Evolutionary conservation across 2,113 vertebrate species (phyloP).

Genomic region (Aviceda subcristata): DNA sequence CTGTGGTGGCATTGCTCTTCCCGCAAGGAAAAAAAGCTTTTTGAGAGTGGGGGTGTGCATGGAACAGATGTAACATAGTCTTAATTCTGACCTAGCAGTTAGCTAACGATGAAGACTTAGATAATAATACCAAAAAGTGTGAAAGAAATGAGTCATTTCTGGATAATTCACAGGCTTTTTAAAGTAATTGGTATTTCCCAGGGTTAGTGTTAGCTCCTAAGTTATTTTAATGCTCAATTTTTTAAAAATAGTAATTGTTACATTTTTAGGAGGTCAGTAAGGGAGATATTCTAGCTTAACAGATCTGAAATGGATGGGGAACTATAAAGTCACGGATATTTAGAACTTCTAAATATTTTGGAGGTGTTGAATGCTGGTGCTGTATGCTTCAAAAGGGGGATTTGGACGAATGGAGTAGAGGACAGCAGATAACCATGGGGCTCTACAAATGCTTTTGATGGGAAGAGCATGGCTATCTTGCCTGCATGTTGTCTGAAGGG

Average conservation of each 20-base stretch:
- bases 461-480: not conserved
- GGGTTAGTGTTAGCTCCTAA: not conserved
- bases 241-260: not conserved
- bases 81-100: not conserved
- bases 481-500: not conserved
- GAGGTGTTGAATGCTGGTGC: not conserved
- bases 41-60: no score
- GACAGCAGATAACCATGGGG: fast-evolving
- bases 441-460: not conserved
- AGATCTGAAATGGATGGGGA: not conserved
- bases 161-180: not conserved
- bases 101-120: not conserved
- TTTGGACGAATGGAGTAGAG: not conserved
- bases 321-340: not conserved
- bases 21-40: not conserved
- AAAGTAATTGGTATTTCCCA: not conserved
- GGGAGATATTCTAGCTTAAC: not conserved
- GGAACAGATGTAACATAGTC: not conserved
- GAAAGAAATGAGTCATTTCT: not conserved
- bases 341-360: not conserved
- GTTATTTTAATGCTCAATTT: not conserved
- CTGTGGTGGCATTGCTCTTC: not conserved
- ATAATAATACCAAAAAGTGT: not conserved
- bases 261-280: not conserved
- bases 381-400: not conserved